Percentiles rank a stretch among this genome's conserved stretches.
phyloP scores from a whole-genome alignment of 2,888 invertebrate species.

The Cheilosia pagana region DNA sequence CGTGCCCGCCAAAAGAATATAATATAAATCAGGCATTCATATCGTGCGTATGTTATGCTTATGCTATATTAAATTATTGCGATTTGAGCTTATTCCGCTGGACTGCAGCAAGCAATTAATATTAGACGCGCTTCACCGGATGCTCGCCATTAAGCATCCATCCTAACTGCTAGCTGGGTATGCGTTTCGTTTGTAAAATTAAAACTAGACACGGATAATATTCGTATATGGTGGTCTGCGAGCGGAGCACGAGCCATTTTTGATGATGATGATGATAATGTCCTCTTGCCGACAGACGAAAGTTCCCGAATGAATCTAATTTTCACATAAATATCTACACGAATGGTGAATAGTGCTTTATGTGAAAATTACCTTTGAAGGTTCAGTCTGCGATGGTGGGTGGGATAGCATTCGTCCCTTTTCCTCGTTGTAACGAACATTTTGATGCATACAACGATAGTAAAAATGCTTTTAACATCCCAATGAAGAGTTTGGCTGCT shows the following conservation, averaged over 20 bases:
- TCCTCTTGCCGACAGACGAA: neutral
- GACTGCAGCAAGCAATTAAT: constrained; percentile 63
- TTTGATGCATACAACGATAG: constrained; percentile 72
- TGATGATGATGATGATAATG: constrained; percentile 35
- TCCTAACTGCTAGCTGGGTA: neutral
- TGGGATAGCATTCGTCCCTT: constrained; percentile 9
- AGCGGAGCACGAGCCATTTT: constrained; percentile 28
- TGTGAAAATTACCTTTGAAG: constrained; percentile 54
- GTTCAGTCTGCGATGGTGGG: neutral
- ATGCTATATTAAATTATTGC: constrained; percentile 48
- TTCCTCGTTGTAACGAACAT: constrained; percentile 27
- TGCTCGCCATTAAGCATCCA: constrained; percentile 14
- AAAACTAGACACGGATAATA: constrained; percentile 22
- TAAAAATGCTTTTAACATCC: constrained; percentile 74
- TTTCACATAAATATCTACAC: constrained; percentile 30
- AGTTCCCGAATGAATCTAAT: constrained; percentile 46
- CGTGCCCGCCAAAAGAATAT: constrained; percentile 4
- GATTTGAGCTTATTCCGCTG: constrained; percentile 57
- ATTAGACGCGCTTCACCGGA: constrained; percentile 52
- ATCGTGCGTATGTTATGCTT: constrained; percentile 13
- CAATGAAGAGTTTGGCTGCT: constrained; percentile 55
- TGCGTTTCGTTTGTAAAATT: constrained; percentile 32
- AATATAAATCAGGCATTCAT: constrained; percentile 40
- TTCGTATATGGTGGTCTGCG: constrained; percentile 2
- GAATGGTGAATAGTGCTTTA: constrained; percentile 45